phyloP scores from a whole-genome alignment of 1,140 invertebrate genomes.

The Macrotrachela quadricornifera region DNA sequence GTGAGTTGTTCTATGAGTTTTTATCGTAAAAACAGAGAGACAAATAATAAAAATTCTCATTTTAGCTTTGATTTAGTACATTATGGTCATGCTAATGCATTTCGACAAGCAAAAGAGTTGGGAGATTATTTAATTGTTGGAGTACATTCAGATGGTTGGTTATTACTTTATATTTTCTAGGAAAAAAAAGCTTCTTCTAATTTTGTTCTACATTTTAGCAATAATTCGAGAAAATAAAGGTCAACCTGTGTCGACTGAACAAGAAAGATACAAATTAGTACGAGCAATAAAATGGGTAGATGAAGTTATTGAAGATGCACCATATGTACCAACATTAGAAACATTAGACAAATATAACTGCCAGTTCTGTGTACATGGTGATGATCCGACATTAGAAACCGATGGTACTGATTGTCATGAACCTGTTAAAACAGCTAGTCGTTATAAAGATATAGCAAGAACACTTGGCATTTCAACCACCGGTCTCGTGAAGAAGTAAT shows the following conservation, averaged over 20 bases:
- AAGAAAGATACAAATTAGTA: slow-evolving; percentile 96
- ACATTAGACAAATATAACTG: slow-evolving; percentile 86
- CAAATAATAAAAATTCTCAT: too few relatives aligned
- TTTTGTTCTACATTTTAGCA: slow-evolving; percentile 31
- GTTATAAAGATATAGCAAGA: too few relatives aligned
- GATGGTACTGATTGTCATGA: slow-evolving; percentile 88
- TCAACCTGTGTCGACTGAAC: slow-evolving; percentile 84
- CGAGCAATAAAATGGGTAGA: slow-evolving; percentile 98
- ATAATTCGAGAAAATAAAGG: slow-evolving; percentile 94
- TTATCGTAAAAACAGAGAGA: too few relatives aligned
- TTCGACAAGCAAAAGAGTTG: slow-evolving; percentile 59
- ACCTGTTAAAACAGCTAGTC: slow-evolving; percentile 36
- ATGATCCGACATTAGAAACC: slow-evolving; percentile 87
- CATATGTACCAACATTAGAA: slow-evolving; percentile 88
- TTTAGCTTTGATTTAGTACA: slow-evolving; percentile 28
- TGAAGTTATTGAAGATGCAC: slow-evolving; percentile 82
- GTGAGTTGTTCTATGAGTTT: too few relatives aligned
- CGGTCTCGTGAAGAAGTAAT: too few relatives aligned
- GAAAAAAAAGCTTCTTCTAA: background rate
- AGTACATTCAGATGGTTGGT: slow-evolving; percentile 66
- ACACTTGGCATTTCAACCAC: slow-evolving; percentile 76
- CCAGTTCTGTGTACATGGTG: slow-evolving; percentile 98
- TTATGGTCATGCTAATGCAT: slow-evolving; percentile 31
- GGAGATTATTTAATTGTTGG: slow-evolving; percentile 88
- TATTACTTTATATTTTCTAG: background rate